A percentile compares a stretch with the other conserved stretches of the same genome.
These are phyloP conservation scores for Zeuzera pyrina DNA, from an alignment of 2,888 invertebrate species.

Conservation along the genomic window DNA sequence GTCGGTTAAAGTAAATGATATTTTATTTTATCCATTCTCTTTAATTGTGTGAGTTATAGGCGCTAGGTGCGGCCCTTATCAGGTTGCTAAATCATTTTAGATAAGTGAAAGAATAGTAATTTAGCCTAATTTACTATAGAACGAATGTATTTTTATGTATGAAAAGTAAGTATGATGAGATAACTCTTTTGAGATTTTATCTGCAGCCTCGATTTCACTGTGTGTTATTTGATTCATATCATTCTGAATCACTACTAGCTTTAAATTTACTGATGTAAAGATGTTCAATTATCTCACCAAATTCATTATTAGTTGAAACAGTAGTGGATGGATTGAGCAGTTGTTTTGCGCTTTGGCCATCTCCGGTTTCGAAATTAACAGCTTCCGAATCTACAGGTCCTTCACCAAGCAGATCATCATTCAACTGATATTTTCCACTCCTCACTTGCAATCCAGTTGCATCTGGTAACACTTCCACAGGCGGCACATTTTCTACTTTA, in stretches of 20 bases:
- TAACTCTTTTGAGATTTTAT: background rate
- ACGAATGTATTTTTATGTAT: too few species aligned
- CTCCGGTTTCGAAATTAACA: slow-evolving; percentile 25
- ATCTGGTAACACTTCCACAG: slow-evolving; percentile 37
- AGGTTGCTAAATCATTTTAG: slow-evolving; percentile 17
- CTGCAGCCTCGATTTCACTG: background rate
- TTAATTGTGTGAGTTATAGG: slow-evolving; percentile 26
- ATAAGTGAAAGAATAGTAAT: background rate
- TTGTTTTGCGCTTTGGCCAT: slow-evolving; percentile 45
- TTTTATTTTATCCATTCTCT: slow-evolving; percentile 11
- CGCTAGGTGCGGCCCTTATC: slow-evolving; percentile 53
- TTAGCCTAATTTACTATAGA: background rate
- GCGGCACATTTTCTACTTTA: slow-evolving; percentile 22
- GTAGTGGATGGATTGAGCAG: slow-evolving; percentile 37
- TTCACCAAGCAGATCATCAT: slow-evolving; percentile 40
- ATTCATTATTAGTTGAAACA: slow-evolving; percentile 41
- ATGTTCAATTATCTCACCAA: slow-evolving; percentile 31
- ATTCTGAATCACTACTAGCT: too few species aligned
- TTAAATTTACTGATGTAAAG: background rate
- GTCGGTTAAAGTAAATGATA: slow-evolving; percentile 8
- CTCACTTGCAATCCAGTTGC: slow-evolving; percentile 33
- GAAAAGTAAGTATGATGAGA: background rate
- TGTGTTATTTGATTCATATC: too few species aligned
- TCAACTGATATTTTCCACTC: slow-evolving; percentile 58
- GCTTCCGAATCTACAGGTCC: slow-evolving; percentile 37